Conservation (phyloP, 2,113 vertebrate genomes). For the Ptyas mucosa region DNA sequence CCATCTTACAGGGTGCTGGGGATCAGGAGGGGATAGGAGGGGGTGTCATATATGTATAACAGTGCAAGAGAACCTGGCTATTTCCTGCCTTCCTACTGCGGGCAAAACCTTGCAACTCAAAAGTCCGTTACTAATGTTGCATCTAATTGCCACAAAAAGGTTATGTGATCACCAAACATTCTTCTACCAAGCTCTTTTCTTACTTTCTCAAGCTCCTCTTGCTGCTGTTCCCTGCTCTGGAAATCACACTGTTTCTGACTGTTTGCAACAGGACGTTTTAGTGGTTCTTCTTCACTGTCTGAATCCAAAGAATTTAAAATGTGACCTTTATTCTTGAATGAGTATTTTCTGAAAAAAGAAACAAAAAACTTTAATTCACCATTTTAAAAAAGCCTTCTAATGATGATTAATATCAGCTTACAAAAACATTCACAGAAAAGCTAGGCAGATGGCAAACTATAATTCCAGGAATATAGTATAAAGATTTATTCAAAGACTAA, state of each 20-base stretch:
- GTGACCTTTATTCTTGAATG: conserved; percentile 76
- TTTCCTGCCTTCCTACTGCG: background rate
- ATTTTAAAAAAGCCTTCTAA: background rate
- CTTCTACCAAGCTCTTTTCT: background rate
- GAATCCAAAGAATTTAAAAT: conserved; percentile 77
- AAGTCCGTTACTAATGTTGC: background rate
- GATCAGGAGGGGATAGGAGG: background rate
- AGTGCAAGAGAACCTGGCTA: background rate
- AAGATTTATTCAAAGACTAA: background rate
- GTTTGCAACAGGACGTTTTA: conserved; percentile 75
- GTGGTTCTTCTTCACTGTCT: conserved; percentile 87
- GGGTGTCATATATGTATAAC: background rate
- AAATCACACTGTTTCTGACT: conserved; percentile 78
- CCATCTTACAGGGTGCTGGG: background rate
- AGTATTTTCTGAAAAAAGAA: conserved; percentile 73
- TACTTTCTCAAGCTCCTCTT: conserved; percentile 75
- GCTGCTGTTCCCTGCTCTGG: conserved; percentile 60
- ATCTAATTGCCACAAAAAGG: background rate
- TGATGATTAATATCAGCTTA: background rate
- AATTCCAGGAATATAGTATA: background rate
- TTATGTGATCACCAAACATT: background rate
- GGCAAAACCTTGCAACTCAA: background rate
- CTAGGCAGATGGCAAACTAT: accelerated
- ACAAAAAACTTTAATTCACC: background rate
- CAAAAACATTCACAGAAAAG: background rate